A percentile compares a stretch with the other conserved stretches of the same genome.
Evolutionary conservation across 2,113 vertebrate species (phyloP).

Genomic region (Takifugu flavidus): DNA sequence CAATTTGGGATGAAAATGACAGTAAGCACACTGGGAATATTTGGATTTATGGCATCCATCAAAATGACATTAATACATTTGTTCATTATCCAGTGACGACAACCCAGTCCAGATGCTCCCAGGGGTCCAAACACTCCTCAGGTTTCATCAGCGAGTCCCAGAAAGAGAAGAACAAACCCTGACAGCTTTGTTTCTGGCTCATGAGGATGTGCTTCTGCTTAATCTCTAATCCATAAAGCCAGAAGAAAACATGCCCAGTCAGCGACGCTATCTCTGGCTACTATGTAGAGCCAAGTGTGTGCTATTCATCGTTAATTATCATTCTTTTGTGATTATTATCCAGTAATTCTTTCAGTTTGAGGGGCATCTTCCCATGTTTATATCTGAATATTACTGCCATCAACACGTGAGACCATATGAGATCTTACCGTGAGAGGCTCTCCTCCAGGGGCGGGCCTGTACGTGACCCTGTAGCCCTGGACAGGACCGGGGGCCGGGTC

Average conservation of each 20-base stretch:
- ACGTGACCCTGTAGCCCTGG: slow-evolving; percentile 85
- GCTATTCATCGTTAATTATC: too few relatives aligned
- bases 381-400: too few relatives aligned
- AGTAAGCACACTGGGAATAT: background rate
- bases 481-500: slow-evolving; percentile 86
- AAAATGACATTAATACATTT: slow-evolving; percentile 1
- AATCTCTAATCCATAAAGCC: background rate
- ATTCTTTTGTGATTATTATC: too few relatives aligned
- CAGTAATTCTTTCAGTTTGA: too few relatives aligned
- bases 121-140: background rate
- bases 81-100: slow-evolving; percentile 16
- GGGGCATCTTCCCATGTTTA: too few relatives aligned
- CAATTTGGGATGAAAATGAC: background rate
- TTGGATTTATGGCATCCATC: slow-evolving; percentile 11
- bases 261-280: too few relatives aligned
- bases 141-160: background rate
- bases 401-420: background rate
- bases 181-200: too few relatives aligned
- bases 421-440: slow-evolving; percentile 77
- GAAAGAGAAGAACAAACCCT: background rate
- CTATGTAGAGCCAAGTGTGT: too few relatives aligned
- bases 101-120: slow-evolving; percentile 6
- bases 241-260: too few relatives aligned
- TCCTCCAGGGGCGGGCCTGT: slow-evolving; percentile 77
- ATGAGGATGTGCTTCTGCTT: background rate